Evolutionary conservation across 1,140 invertebrate species (phyloP), one percentile per base, ranked within the genome.

Genomic region (Lucilia cuprina): DNA sequence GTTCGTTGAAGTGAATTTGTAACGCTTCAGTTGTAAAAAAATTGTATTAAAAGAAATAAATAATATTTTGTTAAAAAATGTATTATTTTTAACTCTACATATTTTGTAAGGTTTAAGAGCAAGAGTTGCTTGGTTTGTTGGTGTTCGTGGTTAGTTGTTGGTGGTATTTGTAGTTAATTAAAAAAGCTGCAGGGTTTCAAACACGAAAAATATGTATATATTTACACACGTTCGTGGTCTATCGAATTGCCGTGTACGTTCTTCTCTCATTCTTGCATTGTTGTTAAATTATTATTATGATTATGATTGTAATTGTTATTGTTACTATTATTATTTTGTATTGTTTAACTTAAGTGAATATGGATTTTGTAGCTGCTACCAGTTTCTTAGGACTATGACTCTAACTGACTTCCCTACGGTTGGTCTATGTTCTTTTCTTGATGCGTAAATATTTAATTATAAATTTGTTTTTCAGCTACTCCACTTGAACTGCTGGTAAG

Each of bases 161-260:
- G 9, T 21, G 65, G 65, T 70, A 21, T 70, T 70, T 21, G 65
- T 70, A 21, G 65, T 70, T 70, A 70, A 70, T 70, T 70, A 70
- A 70, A 70, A 70, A 70, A 70, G 65, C 65, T 70, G 65, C 65
- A 70, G 65, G 65, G 65, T 70, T 70, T 70, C 65, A 70, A 70
- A 70, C 17, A 49, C 41, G 41, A 41, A 41, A 41, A 41, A 30
- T 30, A 30, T 30, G 25, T 41, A 8, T 5, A 41, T 41, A 41
- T 10, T 8, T 8, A 41, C 41, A 41, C 7, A 2, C 41, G 41
- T 41, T 41, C 41, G 7, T 41, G 41, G 41, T 41, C 41, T 41
- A 41, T 41, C n/a, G 41, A 7, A 55, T 14, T 55, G 50, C 50
- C 25, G 25, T 55, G 10, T 55, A 17, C 4, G 13, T 55, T 13